Conservation (phyloP, 2,113 vertebrate species). For the Rhea pennata region DNA sequence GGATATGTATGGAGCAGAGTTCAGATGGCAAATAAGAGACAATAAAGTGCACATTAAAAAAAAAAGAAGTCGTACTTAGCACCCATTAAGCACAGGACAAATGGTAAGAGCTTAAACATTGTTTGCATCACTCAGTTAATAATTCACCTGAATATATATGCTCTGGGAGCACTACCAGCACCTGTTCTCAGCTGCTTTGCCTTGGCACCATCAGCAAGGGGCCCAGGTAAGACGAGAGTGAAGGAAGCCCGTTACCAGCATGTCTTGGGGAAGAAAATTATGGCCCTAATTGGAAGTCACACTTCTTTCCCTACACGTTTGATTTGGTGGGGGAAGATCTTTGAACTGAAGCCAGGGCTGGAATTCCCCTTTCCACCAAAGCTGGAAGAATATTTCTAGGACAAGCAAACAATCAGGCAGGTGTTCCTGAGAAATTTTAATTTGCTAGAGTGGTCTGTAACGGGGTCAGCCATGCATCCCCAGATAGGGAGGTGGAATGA, state of each 20-base stretch:
- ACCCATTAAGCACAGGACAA: neutral
- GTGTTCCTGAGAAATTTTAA: neutral
- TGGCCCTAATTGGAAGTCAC: neutral
- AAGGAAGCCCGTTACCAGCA: neutral
- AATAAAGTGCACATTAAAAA: neutral
- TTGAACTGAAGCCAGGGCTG: neutral
- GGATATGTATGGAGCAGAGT: neutral
- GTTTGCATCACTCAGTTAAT: neutral
- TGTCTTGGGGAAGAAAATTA: neutral
- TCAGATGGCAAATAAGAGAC: neutral
- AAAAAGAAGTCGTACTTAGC: neutral
- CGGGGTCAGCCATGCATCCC: neutral
- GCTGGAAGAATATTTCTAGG: neutral
- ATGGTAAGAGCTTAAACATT: neutral
- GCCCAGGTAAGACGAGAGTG: neutral
- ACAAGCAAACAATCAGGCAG: neutral
- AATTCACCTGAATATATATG: neutral
- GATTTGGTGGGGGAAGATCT: neutral
- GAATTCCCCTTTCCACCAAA: neutral
- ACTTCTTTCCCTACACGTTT: neutral
- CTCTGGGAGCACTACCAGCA: rapidly evolving
- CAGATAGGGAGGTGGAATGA: neutral
- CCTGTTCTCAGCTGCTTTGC: neutral
- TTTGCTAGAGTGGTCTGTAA: neutral
- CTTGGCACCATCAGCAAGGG: neutral